Evolutionary conservation across 2,797 vertebrate species (phyloP).

Genomic region (Danio albolineatus): DNA sequence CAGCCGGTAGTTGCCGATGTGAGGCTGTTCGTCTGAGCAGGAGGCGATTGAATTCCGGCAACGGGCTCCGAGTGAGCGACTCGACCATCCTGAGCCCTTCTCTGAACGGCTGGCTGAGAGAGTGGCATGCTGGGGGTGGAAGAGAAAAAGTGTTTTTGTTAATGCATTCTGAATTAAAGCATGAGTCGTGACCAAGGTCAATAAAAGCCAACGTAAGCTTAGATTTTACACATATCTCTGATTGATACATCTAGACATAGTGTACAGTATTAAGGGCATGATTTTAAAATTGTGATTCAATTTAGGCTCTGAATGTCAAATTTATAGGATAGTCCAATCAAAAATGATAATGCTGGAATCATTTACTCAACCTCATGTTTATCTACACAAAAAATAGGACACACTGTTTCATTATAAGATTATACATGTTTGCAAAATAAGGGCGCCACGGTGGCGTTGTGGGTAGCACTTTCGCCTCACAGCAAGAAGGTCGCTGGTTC

Average conservation of each 20-base stretch:
- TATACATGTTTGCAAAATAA: too few species aligned
- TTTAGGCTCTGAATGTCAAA: background rate
- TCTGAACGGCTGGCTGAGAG: constrained; percentile 93
- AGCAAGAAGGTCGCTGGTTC: too few species aligned
- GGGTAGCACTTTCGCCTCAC: too few species aligned
- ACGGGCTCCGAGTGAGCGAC: constrained; percentile 90
- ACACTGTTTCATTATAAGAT: background rate
- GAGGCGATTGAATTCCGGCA: constrained; percentile 96
- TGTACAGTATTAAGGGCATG: background rate
- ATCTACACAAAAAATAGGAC: background rate
- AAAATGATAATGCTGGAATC: background rate
- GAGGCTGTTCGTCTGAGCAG: constrained; percentile 93
- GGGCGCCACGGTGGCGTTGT: too few species aligned
- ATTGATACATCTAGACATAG: background rate
- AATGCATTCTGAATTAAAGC: background rate
- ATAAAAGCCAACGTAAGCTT: background rate
- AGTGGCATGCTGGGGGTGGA: constrained; percentile 85
- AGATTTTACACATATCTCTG: background rate
- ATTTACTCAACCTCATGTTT: background rate
- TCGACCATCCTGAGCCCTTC: constrained; percentile 87
- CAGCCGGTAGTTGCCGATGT: constrained; percentile 97
- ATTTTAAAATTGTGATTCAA: background rate
- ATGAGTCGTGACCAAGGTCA: background rate
- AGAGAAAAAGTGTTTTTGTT: background rate
- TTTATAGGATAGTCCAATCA: background rate